A percentile compares a stretch with the other conserved stretches of the same genome.
These are phyloP conservation scores for Ramphastos sulfuratus DNA, from an alignment of 2,113 vertebrate genomes.

Conservation along the genomic window DNA sequence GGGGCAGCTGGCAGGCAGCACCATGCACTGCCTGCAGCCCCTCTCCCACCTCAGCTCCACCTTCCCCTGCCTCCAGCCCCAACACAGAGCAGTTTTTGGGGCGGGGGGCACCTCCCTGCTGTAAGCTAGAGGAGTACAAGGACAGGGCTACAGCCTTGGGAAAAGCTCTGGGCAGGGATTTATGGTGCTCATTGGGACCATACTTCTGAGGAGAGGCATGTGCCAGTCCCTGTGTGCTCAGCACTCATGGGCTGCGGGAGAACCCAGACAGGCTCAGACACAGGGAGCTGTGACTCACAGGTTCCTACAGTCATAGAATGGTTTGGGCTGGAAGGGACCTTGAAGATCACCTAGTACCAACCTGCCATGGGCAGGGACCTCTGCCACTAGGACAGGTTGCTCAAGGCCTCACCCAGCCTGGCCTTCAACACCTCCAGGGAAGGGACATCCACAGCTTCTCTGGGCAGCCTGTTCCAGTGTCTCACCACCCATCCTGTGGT, in stretches of 20 bases:
- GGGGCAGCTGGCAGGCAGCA: accelerated
- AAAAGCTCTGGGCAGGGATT: background rate
- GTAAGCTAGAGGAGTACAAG: accelerated
- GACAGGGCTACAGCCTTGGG: accelerated
- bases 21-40: background rate
- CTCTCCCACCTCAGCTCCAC: background rate
- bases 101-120: background rate
- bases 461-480: too few relatives aligned
- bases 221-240: background rate
- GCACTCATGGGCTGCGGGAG: background rate
- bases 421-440: too few relatives aligned
- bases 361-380: too few relatives aligned
- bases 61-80: background rate
- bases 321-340: too few relatives aligned
- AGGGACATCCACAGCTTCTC: too few relatives aligned
- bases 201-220: background rate
- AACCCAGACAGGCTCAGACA: background rate
- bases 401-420: too few relatives aligned
- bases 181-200: accelerated
- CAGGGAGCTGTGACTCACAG: background rate
- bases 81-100: too few relatives aligned
- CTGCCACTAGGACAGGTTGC: too few relatives aligned
- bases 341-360: too few relatives aligned
- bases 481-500: too few relatives aligned
- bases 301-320: too few relatives aligned